Evolutionary conservation across 2,888 invertebrate genomes (phyloP).

Genomic region (Stictocephala bisonia): DNA sequence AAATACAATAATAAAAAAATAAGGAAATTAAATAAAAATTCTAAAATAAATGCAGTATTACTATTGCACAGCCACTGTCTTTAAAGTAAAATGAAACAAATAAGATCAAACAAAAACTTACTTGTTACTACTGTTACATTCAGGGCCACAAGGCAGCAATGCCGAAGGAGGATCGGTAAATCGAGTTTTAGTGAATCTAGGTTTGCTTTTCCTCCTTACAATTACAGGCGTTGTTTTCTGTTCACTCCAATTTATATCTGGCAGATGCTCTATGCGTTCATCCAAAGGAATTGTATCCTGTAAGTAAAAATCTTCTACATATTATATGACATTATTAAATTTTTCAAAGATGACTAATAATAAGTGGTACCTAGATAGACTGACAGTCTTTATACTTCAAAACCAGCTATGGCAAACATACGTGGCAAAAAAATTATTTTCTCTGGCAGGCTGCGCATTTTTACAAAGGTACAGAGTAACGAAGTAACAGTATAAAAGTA

Average conservation of each 20-base stretch:
- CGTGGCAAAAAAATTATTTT: no score
- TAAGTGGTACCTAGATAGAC: no score
- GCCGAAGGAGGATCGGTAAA: conserved; percentile 41
- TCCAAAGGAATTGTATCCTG: conserved; percentile 40
- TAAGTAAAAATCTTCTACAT: neutral
- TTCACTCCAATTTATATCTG: conserved; percentile 42
- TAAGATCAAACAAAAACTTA: neutral
- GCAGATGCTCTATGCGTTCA: conserved; percentile 30
- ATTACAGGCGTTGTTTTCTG: conserved; percentile 43
- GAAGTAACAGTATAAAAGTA: no score
- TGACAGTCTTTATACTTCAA: no score
- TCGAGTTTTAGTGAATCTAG: conserved; percentile 42
- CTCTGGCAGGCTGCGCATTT: no score
- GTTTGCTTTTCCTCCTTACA: conserved; percentile 44
- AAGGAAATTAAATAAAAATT: neutral
- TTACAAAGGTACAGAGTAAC: no score
- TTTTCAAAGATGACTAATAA: no score
- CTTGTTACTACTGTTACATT: conserved; percentile 62
- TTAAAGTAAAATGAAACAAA: no score
- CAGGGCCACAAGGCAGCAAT: conserved; percentile 36
- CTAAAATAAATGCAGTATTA: neutral
- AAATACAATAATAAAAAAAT: neutral
- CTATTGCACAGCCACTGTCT: no score
- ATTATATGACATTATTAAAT: no score
- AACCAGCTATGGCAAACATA: no score